Evolutionary conservation across 2,113 vertebrate genomes (phyloP), one percentile per base, ranked within the genome.

Genomic region (Paraplagusia blochii): DNA sequence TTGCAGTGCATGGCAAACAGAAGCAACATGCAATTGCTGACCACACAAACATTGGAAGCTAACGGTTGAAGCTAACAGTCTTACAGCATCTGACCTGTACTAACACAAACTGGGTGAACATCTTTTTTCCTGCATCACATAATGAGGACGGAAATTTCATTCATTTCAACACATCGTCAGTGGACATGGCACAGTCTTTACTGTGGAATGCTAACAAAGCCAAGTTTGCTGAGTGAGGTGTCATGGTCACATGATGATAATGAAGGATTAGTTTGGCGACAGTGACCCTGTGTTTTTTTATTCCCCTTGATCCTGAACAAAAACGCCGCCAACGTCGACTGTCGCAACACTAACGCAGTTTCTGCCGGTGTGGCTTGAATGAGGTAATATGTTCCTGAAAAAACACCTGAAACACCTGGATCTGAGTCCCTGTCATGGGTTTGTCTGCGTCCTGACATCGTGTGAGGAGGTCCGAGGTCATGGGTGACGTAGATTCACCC

Each of bases 381-480:
- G 93, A 95, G 93, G 93, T 93, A 93, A 94, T 76, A 89, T 87
- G 91, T 93, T 94, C 86, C 89, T 91, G 90, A 88, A 92, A 88
- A 92, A 88, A 75, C 61, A 65, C 58, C 53, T 72, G 62, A 72
- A 48, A 53, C 80, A 90, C 81, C 90, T 91, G 92, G 90, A 92
- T 86, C 83, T 84, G 83, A 88, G 69, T 56, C 56, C 7, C 34
- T 2, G n/a, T 43, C 8, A 14, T 7, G 9, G 7, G 29, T 42
- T 44, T 15, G 13, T 43, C 76, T 88, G 86, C 79, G 86, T 83
- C 58, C 13, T 13, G 4, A 15, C 22, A n/a, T 22, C 6, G 18
- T 51, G 51, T 34, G 40, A 53, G 60, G 18, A 40, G 33, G 7
- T 47, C 9, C 9, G 4, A 17, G 5, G 55, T 59, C 42, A 34